Conservation (phyloP, 2,888 invertebrate species). For the Apamea monoglypha region DNA sequence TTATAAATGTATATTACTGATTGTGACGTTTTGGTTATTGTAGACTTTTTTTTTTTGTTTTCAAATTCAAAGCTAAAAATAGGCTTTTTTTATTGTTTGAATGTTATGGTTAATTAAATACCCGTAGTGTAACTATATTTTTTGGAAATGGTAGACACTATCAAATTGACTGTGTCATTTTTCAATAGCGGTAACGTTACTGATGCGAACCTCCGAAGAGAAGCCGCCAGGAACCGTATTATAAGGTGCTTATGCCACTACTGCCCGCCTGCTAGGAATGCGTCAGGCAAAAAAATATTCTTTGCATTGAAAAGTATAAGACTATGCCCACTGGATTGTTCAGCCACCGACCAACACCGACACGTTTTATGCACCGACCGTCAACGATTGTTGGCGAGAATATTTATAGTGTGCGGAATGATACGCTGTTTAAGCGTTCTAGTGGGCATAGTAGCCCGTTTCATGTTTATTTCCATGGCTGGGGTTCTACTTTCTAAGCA, state of each 20-base stretch:
- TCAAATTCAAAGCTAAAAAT: not conserved
- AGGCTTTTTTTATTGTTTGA: not conserved
- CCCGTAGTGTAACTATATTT: not conserved
- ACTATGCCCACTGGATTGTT: no score
- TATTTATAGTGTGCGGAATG: no score
- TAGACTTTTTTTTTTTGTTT: not conserved
- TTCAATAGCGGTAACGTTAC: not conserved
- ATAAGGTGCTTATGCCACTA: not conserved
- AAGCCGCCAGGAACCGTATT: not conserved
- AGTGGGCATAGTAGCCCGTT: no score
- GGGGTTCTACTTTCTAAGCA: no score
- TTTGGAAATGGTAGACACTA: not conserved
- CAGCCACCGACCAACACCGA: no score
- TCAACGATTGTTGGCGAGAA: no score
- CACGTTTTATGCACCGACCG: no score
- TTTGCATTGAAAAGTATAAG: no score
- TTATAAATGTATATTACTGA: not conserved
- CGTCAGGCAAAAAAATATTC: no score
- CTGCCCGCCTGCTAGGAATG: no score
- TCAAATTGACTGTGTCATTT: not conserved
- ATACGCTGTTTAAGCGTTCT: no score
- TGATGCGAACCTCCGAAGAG: not conserved
- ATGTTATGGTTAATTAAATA: not conserved
- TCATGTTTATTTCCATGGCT: no score
- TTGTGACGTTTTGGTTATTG: not conserved